Conservation (phyloP, 2,888 invertebrate species). For the Cataglyphis altisquamis region DNA sequence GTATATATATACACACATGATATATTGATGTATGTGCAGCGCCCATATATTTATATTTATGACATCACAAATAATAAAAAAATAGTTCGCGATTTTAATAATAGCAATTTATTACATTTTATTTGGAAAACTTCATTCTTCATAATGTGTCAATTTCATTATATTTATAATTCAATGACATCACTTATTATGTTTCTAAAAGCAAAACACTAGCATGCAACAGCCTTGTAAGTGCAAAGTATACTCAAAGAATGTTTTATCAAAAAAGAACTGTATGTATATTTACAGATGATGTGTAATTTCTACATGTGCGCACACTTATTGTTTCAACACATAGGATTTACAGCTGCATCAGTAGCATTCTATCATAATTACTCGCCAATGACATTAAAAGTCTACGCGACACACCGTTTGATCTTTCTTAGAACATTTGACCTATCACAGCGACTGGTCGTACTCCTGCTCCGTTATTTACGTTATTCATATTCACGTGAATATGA, state of each 20-base stretch:
- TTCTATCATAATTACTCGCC: background rate
- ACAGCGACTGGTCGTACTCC: conserved; percentile 84
- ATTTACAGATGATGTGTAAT: conserved; percentile 62
- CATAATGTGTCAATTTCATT: background rate
- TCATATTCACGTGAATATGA: conserved; percentile 82
- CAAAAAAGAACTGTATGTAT: conserved; percentile 61
- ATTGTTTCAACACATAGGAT: conserved; percentile 5
- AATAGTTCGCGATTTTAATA: conserved; percentile 28
- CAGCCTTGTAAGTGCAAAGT: conserved; percentile 17
- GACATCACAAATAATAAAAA: conserved; percentile 49
- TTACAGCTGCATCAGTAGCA: conserved; percentile 5
- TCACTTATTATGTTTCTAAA: conserved; percentile 21
- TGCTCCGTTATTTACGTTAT: conserved; percentile 33
- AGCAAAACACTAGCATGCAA: conserved; percentile 58
- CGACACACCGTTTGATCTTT: background rate
- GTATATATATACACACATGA: conserved; percentile 32
- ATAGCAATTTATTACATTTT: background rate
- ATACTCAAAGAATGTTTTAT: conserved; percentile 58
- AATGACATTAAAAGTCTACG: background rate
- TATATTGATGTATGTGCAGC: conserved; percentile 18
- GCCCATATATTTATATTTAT: conserved; percentile 20
- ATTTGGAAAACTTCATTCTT: conserved; percentile 30
- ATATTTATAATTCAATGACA: conserved; percentile 6
- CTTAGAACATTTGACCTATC: conserved; percentile 84
- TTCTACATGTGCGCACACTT: conserved; percentile 11